These are phyloP conservation scores for Dryobates pubescens DNA, from an alignment of 2,797 vertebrate genomes.

Conservation along the genomic window DNA sequence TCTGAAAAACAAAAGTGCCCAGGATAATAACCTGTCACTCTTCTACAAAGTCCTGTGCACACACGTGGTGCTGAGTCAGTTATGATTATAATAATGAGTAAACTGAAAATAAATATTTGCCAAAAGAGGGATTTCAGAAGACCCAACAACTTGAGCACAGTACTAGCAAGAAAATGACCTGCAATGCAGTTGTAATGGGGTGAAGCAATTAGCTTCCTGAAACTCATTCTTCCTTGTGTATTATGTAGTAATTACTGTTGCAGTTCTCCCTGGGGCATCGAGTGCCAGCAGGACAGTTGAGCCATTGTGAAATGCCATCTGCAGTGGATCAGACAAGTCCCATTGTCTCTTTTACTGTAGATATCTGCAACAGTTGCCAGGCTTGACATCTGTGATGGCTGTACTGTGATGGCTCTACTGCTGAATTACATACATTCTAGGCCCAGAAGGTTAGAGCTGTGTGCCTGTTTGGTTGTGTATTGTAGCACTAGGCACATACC, in stretches of 20 bases:
- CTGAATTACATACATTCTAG: constrained; percentile 20
- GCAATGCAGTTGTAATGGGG: constrained; percentile 19
- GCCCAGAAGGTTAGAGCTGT: constrained; percentile 6
- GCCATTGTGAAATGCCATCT: constrained; percentile 66
- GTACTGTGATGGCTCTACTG: not conserved
- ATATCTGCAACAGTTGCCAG: constrained; percentile 54
- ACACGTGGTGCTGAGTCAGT: not conserved
- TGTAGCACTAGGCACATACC: not conserved
- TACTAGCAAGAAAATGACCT: constrained; percentile 27
- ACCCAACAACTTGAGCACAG: not conserved
- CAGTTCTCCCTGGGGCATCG: constrained; percentile 33
- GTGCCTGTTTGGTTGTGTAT: not conserved
- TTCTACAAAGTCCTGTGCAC: not conserved
- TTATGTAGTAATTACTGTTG: constrained; percentile 52
- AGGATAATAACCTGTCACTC: not conserved
- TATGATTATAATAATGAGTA: not conserved
- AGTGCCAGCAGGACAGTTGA: constrained; percentile 54
- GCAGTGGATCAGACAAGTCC: constrained; percentile 45
- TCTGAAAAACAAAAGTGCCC: not conserved
- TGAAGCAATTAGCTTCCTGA: constrained; percentile 43
- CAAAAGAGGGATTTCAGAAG: not conserved
- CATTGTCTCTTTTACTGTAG: constrained; percentile 36
- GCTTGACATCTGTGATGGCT: constrained; percentile 36
- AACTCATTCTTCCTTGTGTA: constrained; percentile 41
- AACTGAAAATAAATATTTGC: not conserved